These are phyloP conservation scores for Nyctibius bracteatus DNA, from an alignment of 2,113 vertebrate species.

Conservation along the genomic window DNA sequence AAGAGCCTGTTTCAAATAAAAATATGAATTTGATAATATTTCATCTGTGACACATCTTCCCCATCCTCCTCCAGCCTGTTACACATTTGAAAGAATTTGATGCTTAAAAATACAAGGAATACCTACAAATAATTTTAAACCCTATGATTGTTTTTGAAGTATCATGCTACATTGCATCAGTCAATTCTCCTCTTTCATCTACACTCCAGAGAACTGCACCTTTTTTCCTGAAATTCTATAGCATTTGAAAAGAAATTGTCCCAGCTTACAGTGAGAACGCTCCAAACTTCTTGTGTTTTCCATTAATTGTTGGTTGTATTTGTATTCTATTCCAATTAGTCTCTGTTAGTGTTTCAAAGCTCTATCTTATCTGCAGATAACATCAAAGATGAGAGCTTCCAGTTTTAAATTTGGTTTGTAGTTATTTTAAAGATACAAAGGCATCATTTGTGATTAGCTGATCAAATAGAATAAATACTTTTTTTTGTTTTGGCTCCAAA, in stretches of 20 bases:
- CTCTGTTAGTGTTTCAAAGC: slow-evolving; percentile 69
- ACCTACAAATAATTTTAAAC: background rate
- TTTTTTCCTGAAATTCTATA: background rate
- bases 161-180: background rate
- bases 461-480: slow-evolving; percentile 74
- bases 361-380: slow-evolving; percentile 70
- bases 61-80: background rate
- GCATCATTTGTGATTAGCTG: slow-evolving; percentile 72
- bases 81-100: background rate
- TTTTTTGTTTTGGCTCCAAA: slow-evolving; percentile 66
- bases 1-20: background rate
- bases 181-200: background rate
- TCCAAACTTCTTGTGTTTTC: slow-evolving; percentile 43
- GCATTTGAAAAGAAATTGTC: background rate
- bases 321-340: slow-evolving; percentile 74
- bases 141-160: background rate
- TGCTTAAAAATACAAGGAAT: background rate
- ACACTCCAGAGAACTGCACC: background rate
- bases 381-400: slow-evolving; percentile 74
- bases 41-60: background rate
- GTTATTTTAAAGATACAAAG: slow-evolving; percentile 73
- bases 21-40: background rate
- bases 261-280: background rate
- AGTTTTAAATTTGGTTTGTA: slow-evolving; percentile 69
- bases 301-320: slow-evolving; percentile 54